Evolutionary conservation across 2,113 vertebrate genomes (phyloP), one percentile per base, ranked within the genome.

Genomic region (Psilopsiagon aymara): DNA sequence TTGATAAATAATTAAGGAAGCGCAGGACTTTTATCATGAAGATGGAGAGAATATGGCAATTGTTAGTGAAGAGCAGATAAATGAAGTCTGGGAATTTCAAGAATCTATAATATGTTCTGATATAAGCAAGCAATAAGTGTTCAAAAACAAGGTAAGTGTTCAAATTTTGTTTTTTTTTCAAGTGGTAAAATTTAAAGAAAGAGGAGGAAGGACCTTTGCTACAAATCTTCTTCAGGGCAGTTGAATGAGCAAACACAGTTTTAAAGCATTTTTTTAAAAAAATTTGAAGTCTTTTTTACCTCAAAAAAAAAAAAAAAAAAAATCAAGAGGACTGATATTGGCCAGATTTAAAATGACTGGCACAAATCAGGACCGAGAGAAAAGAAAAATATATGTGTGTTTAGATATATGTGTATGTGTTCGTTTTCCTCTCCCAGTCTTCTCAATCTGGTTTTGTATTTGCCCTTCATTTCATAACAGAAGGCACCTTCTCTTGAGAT

Each of bases 211-310:
- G 27, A 4, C 28, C 33, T 11, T 35, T 14, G 2, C 16, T 71
- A 29, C 10, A 82, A 13, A 37, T 14, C 5, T 41, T 79, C 13
- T 69, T 79, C 24, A 52, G n/a, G n/a, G 9, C 3, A 15, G 9
- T 20, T 49, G n/a, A 90, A 85, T 25, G 11, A 67, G 14, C 5
- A 79, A 75, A 9, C 4, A 57, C 17, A 49, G 2, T 7, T 10
- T 46, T 25, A 7, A 76, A 75, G 12, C 3, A 17, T 16, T 59
- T 79, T 66, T 5, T 0, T 2, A 33, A 77, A 7, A 1, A 5
- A 13, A 64, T 57, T 7, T 1, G 7, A 62, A 31, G 10, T 23
- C 6, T 41, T 44, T 82, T 71, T 77, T 44, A 9, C 18, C 4
- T 39, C 6, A 5, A 12, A 37, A 79, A 27, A 13, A 35, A 37